These are phyloP conservation scores for Empis stercorea DNA, from an alignment of 2,888 invertebrate genomes.

Conservation along the genomic window DNA sequence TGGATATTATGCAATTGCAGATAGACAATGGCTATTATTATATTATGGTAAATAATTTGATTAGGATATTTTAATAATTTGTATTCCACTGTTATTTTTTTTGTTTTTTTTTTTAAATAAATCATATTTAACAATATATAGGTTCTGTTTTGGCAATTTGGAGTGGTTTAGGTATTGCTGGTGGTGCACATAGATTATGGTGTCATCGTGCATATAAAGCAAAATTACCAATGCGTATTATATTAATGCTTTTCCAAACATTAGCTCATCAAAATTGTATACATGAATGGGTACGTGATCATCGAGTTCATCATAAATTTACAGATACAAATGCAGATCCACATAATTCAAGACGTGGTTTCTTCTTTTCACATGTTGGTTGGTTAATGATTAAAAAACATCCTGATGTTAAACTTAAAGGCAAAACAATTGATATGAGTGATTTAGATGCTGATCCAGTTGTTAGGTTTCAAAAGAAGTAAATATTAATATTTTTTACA, in stretches of 20 bases:
- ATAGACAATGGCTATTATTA: constrained; percentile 12
- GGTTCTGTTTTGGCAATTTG: constrained; percentile 22
- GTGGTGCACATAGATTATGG: constrained; percentile 90
- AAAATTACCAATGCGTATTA: constrained; percentile 63
- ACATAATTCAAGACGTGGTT: constrained; percentile 76
- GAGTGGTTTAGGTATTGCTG: constrained; percentile 78
- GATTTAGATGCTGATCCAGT: constrained; percentile 68
- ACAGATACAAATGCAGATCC: constrained; percentile 84
- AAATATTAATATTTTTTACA: constrained; percentile 27
- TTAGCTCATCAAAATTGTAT: constrained; percentile 83
- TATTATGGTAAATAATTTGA: background rate
- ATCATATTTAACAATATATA: too few species aligned
- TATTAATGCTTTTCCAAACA: constrained; percentile 70
- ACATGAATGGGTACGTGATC: constrained; percentile 74
- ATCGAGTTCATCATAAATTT: constrained; percentile 82
- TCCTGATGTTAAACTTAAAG: constrained; percentile 64
- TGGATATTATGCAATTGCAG: constrained; percentile 37
- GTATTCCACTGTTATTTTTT: constrained; percentile 24
- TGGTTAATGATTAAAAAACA: constrained; percentile 82
- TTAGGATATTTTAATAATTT: background rate
- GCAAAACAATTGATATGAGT: constrained; percentile 63
- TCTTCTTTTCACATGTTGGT: constrained; percentile 92
- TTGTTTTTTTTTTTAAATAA: too few species aligned
- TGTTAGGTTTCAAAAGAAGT: constrained; percentile 70
- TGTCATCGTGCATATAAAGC: constrained; percentile 89